phyloP scores from a whole-genome alignment of 2,797 vertebrate species.

The Xenops minutus region DNA sequence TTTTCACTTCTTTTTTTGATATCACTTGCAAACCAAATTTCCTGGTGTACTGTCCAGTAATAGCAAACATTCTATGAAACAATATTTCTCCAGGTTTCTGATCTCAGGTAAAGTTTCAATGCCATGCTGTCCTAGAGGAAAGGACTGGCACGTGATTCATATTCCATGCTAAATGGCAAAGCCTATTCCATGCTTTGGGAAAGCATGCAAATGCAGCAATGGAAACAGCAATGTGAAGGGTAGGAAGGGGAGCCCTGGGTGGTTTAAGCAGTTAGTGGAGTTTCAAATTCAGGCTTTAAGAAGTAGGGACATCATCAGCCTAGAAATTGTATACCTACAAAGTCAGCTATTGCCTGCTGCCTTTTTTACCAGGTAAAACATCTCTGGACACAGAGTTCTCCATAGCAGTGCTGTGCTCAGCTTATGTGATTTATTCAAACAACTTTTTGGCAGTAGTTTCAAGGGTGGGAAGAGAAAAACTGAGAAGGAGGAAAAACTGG shows the following conservation, averaged over 20 bases:
- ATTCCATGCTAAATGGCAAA: neutral
- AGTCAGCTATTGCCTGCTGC: neutral
- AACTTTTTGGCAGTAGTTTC: neutral
- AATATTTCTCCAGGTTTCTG: neutral
- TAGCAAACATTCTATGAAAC: neutral
- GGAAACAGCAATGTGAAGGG: neutral
- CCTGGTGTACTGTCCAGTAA: neutral
- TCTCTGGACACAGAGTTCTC: neutral
- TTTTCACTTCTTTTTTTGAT: neutral
- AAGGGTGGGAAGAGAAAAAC: neutral
- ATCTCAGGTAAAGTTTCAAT: neutral
- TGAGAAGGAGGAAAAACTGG: neutral
- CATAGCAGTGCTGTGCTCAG: neutral
- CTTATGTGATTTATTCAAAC: neutral
- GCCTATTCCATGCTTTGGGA: neutral
- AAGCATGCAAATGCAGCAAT: neutral
- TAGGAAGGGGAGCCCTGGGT: neutral
- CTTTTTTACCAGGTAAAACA: neutral
- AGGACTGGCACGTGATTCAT: neutral
- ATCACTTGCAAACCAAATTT: constrained; percentile 3
- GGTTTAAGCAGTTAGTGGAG: neutral
- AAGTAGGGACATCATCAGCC: neutral
- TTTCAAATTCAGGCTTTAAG: neutral
- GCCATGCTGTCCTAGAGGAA: neutral
- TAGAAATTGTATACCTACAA: neutral